Evolutionary conservation across 2,888 invertebrate species (phyloP), one percentile per base, ranked within the genome.

Genomic region (Ophonus ardosiacus): DNA sequence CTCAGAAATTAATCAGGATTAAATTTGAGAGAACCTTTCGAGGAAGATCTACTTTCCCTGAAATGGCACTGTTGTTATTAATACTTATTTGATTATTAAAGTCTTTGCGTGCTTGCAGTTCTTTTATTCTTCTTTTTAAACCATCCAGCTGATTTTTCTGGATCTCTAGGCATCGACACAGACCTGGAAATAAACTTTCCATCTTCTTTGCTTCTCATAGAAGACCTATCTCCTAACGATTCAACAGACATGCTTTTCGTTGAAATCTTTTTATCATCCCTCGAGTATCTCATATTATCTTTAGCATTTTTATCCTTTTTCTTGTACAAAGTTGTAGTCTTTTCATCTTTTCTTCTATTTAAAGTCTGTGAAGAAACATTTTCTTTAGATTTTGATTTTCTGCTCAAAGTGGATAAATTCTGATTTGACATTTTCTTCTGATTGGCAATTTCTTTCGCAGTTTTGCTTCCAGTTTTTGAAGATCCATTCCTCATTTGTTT

Each of bases 61-160:
- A 63, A 63, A 80, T 80, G 80, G 80, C 80, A 80, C 80, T 31
- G 71, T 74, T 74, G 18, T 68, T 68, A 79, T 63, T n/a, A 80
- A 40, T 56, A 24, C 40, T 61, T 40, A 63, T 31, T 61, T 78
- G 56, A 38, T 57, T 78, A 78, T 80, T 61, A 80, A 40, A 80
- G 80, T 80, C 80, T 80, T 63, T 80, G 80, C 7, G 80, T 63
- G 61, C 61, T 63, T 38, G 40, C 38, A 61, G 61, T 80, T 63
- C 59, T 61, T 43, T 80, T 80, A 43, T 18, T 74, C 10, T 63
- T 80, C 18, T 80, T 80, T 13, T 80, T 95, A 88, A 95, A 95
- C 96, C 95, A 96, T 82, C 95, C 95, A 56, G 95, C 95, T 86
- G 94, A 94, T 90, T 95, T 95, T 88, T 93, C 94, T 76, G 94